Conservation (phyloP, 2,113 vertebrate genomes). For the Paradoxurus hermaphroditus region DNA sequence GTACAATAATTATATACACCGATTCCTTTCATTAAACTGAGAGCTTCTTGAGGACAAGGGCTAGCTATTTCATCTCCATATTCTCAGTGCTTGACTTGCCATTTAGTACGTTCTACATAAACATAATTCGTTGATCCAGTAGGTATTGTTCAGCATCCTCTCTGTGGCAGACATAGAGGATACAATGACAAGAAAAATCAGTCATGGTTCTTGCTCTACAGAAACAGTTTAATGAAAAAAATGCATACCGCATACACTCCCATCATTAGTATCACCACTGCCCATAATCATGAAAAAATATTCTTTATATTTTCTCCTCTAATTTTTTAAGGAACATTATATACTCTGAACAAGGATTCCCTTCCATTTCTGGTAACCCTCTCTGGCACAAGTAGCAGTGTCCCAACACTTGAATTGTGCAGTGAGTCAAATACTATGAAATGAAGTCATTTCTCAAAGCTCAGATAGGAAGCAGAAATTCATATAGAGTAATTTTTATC, state of each 20-base stretch:
- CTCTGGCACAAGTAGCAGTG: neutral
- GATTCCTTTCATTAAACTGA: neutral
- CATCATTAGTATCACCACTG: neutral
- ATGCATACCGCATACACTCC: neutral
- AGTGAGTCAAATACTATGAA: neutral
- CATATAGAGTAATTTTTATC: neutral
- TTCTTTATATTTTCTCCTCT: neutral
- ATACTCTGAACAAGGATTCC: neutral
- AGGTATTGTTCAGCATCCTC: neutral
- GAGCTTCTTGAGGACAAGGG: neutral
- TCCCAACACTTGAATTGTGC: neutral
- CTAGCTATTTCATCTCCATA: neutral
- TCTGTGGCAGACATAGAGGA: neutral
- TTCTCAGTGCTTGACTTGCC: neutral
- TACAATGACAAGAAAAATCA: neutral
- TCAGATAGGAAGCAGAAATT: neutral
- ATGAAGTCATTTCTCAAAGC: neutral
- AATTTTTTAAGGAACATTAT: neutral
- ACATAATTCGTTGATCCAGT: neutral
- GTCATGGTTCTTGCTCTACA: neutral
- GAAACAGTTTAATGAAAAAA: neutral
- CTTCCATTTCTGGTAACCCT: neutral
- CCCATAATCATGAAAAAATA: neutral
- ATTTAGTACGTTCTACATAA: neutral
- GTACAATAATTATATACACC: too few relatives aligned